These are phyloP conservation scores for Atopsyche davidsoni DNA, from an alignment of 1,140 invertebrate genomes.

Conservation along the genomic window DNA sequence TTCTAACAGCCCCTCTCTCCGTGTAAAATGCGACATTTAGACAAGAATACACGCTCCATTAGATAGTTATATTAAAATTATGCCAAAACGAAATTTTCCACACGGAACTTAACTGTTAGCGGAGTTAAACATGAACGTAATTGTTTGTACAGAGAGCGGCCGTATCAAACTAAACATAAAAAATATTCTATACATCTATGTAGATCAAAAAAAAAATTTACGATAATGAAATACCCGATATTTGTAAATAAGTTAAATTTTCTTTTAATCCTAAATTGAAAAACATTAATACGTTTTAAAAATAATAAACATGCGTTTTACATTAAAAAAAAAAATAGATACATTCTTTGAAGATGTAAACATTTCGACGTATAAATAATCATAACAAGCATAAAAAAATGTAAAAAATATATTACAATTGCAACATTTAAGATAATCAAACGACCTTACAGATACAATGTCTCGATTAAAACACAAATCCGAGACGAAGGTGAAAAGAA, in stretches of 20 bases:
- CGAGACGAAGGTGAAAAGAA: too few relatives aligned
- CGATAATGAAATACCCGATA: neutral
- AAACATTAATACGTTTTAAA: neutral
- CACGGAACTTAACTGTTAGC: neutral
- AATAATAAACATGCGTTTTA: neutral
- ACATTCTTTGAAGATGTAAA: constrained; percentile 2
- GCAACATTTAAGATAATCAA: constrained; percentile 4
- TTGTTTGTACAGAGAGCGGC: neutral
- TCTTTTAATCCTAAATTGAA: neutral
- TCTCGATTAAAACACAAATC: constrained; percentile 7
- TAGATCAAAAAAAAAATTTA: too few relatives aligned
- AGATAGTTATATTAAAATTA: neutral
- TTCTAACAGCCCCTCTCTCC: neutral
- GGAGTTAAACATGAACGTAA: neutral
- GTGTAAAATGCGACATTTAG: neutral
- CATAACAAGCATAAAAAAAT: neutral
- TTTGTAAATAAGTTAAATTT: neutral
- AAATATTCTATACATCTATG: constrained; percentile 10
- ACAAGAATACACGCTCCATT: neutral
- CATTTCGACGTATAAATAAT: neutral
- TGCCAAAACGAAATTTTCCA: constrained; percentile 1
- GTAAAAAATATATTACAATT: neutral
- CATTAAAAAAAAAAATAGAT: neutral
- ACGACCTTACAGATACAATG: neutral
- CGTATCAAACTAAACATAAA: constrained; percentile 7